A percentile compares a stretch with the other conserved stretches of the same genome.
Conservation (phyloP, 2,113 vertebrate species). For the Coptodon bakossiorum region DNA sequence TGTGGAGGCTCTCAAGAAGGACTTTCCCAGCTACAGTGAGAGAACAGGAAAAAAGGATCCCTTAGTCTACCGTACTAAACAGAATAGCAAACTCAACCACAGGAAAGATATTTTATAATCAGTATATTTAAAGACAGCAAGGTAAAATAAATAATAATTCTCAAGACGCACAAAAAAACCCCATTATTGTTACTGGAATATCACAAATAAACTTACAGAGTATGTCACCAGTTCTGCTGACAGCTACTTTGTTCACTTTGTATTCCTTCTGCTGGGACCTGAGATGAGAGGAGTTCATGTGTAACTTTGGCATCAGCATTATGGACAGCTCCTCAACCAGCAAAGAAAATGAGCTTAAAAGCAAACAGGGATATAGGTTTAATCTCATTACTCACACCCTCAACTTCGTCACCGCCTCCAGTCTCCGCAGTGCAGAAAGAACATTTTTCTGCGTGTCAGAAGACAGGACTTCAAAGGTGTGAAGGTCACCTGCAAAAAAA, state of each 20-base stretch:
- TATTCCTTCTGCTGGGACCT: slow-evolving; percentile 61
- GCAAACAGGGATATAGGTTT: slow-evolving; percentile 3
- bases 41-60: neutral
- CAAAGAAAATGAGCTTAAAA: slow-evolving; percentile 19
- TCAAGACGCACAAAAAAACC: fast-evolving
- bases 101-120: neutral
- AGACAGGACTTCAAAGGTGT: slow-evolving; percentile 83
- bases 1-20: slow-evolving; percentile 29
- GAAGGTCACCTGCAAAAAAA: slow-evolving; percentile 66
- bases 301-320: neutral
- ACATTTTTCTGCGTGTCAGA: slow-evolving; percentile 88
- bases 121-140: neutral
- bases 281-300: neutral
- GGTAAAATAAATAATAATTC: neutral
- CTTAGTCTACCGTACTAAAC: neutral
- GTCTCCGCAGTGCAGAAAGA: slow-evolving; percentile 74
- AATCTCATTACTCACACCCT: slow-evolving; percentile 74
- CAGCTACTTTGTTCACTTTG: slow-evolving; percentile 51
- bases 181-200: neutral
- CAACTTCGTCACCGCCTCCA: slow-evolving; percentile 70
- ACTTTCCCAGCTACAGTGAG: slow-evolving; percentile 50
- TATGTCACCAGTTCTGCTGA: slow-evolving; percentile 41
- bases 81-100: neutral
- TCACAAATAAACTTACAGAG: slow-evolving; percentile 52
- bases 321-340: neutral